Evolutionary conservation across 2,113 vertebrate genomes (phyloP), one percentile per base, ranked within the genome.

Genomic region (Merops nubicus): DNA sequence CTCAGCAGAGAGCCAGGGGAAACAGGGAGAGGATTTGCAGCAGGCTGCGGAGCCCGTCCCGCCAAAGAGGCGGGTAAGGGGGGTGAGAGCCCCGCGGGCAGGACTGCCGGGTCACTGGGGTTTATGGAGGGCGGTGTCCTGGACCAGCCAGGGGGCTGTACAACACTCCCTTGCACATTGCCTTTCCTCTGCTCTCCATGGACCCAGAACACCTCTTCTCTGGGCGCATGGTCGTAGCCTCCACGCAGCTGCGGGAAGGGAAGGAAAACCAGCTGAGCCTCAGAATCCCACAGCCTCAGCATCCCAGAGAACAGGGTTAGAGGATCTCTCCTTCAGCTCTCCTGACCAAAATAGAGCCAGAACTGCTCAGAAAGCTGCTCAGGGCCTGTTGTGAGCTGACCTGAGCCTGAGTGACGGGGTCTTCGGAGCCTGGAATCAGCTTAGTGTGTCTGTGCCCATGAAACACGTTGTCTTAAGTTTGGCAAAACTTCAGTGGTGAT

Each of bases 351-450:
- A 0, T 6, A 53, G 33, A 47, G 48, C 3, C 47, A 45, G 34
- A 56, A 3, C 20, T 29, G 74, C 50, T 85, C 14, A 28, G 54
- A 5, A 45, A 9, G 47, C 31, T 3, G 3, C 48, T 64, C 15
- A 20, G 88, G 62, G 59, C 60, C n/a, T 45, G 79, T 22, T 11
- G n/a, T n/a, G n/a, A 48, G 62, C 42, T 72, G 36, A 1, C 13
- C 0, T 5, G 47, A 40, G 43, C 4, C 25, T 10, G n/a, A 40
- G 38, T 5, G 26, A 38, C 70, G 48, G 29, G 15, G 23, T 22
- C 42, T 48, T 31, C 0, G 0, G 42, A 63, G 74, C 25, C 83
- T 28, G 34, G 45, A 67, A 69, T 16, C 64, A 28, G 0, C 34
- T 43, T 7, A 0, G 11, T 26, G 1, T 6, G 15, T 65, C 29